phyloP scores from a whole-genome alignment of 2,113 vertebrate species.

The Rissa tridactyla region DNA sequence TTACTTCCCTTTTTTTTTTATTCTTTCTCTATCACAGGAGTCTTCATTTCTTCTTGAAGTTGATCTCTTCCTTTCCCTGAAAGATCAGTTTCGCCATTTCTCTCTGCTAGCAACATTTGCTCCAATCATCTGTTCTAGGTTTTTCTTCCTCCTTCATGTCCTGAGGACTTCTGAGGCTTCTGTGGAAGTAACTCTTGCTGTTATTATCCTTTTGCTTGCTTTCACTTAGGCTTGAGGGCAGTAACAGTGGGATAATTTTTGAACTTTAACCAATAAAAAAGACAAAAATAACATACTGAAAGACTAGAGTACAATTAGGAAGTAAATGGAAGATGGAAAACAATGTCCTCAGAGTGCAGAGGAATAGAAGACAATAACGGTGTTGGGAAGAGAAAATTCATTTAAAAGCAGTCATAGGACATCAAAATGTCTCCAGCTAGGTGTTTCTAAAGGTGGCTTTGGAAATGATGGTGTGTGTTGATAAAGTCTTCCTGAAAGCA shows the following conservation, averaged over 20 bases:
- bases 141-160: not conserved
- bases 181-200: not conserved
- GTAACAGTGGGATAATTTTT: not conserved
- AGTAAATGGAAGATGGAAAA: not conserved
- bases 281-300: accelerated
- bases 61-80: not conserved
- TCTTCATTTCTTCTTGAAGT: not conserved
- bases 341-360: not conserved
- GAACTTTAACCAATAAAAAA: not conserved
- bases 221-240: not conserved
- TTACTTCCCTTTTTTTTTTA: not conserved
- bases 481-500: not conserved
- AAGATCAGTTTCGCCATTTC: not conserved
- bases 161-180: not conserved
- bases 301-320: not conserved
- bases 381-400: not conserved
- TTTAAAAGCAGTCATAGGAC: not conserved
- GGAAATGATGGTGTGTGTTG: accelerated
- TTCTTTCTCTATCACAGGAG: not conserved
- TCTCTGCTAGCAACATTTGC: not conserved
- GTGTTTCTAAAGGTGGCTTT: not conserved
- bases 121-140: not conserved
- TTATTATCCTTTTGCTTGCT: not conserved
- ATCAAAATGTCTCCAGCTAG: not conserved
- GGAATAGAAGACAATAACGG: not conserved